These are phyloP conservation scores for Enteromius viviparus DNA, from an alignment of 2,797 vertebrate genomes.

Conservation along the genomic window DNA sequence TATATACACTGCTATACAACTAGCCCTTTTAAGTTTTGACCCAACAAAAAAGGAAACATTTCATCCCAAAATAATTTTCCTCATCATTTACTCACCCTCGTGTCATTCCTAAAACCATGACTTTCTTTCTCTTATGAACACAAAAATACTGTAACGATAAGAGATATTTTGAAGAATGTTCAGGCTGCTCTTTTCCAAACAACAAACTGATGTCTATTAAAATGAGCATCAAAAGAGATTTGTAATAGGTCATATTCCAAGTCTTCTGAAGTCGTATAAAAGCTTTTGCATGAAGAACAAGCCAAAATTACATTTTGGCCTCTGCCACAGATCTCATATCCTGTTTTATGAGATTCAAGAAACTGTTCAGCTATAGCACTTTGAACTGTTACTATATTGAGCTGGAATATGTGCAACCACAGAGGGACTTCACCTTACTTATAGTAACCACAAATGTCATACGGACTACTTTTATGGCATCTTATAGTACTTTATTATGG, in stretches of 20 bases:
- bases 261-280: not conserved
- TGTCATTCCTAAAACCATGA: not conserved
- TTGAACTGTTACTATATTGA: not conserved
- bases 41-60: not conserved
- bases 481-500: not conserved
- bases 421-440: not conserved
- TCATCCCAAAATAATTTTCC: not conserved
- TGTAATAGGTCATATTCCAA: not conserved
- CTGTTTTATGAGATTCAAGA: not conserved
- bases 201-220: not conserved
- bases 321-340: not conserved
- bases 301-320: not conserved
- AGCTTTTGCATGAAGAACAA: not conserved
- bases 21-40: not conserved
- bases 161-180: not conserved
- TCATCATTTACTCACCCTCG: slow-evolving; percentile 11
- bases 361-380: not conserved
- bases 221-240: not conserved
- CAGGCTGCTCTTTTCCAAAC: not conserved
- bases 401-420: not conserved
- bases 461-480: not conserved
- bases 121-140: not conserved
- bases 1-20: not conserved
- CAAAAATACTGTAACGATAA: not conserved
- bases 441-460: not conserved